Percentiles rank a stretch among this genome's conserved stretches.
Conservation (phyloP, 1,140 invertebrate genomes). For the Drosophila watanabei region DNA sequence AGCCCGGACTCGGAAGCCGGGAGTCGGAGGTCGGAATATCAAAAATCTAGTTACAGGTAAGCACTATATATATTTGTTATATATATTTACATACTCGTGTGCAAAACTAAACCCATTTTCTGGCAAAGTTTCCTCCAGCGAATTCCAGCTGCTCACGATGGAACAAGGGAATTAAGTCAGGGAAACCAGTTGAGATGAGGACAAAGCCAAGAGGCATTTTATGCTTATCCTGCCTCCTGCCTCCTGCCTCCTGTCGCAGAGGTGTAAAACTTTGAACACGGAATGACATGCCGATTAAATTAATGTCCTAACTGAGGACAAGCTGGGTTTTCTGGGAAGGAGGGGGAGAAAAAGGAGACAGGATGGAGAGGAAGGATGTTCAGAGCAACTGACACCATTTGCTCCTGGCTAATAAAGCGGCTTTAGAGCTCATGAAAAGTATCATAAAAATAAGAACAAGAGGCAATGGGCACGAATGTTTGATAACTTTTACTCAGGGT, state of each 20-base stretch:
- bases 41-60: background rate
- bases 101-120: constrained; percentile 18
- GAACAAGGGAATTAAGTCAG: constrained; percentile 23
- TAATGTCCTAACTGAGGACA: constrained; percentile 36
- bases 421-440: constrained; percentile 35
- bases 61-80: background rate
- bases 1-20: background rate
- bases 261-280: constrained; percentile 64
- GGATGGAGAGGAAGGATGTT: background rate
- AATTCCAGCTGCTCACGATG: constrained; percentile 36
- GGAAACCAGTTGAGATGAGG: constrained; percentile 4
- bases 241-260: constrained; percentile 30
- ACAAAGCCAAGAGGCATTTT: constrained; percentile 54
- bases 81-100: background rate
- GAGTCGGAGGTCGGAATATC: background rate
- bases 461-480: background rate
- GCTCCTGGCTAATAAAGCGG: constrained; percentile 39
- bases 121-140: background rate
- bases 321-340: background rate
- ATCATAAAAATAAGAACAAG: constrained; percentile 22
- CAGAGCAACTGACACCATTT: constrained; percentile 28
- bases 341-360: too few relatives aligned
- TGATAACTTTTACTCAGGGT: background rate
- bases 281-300: constrained; percentile 63
- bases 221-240: constrained; percentile 30